Evolutionary conservation across 1,140 invertebrate genomes (phyloP), one percentile per base, ranked within the genome.

Genomic region (Drosophila nasuta): DNA sequence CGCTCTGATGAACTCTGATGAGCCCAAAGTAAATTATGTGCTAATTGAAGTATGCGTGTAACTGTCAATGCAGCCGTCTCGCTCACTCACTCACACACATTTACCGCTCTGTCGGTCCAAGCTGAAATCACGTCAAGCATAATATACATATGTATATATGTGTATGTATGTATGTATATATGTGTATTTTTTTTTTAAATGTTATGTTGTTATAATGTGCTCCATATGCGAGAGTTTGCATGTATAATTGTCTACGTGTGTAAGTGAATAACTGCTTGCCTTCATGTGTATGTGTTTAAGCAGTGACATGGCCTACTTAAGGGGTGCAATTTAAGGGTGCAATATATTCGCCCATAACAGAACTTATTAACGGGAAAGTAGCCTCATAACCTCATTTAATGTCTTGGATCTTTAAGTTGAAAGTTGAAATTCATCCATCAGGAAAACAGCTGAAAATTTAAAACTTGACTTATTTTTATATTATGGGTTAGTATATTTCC

Each of bases 1-100:
- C 82, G 83, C 82, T 67, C 69, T 88, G 83, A 87, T 82, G 82
- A 87, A 86, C 79, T 87, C 79, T 87, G 79, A 82, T 87, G 82
- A 87, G 83, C 54, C 72, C 65, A 66, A 82, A 82, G 82, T 87
- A 82, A 87, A 88, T 87, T 79, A 88, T 87, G 68, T 88, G 82
- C 83, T 87, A 88, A 88, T 87, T 87, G 82, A 87, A 87, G 79
- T 87, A 73, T 82, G 76, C 72, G 71, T 76, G 54, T 49, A 65
- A 65, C 70, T 57, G 41, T 56, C 38, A 35, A 13, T 54, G 63
- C 63, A 38, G 8, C 65, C 10, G n/a, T 59, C 54, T 58, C 45
- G 2, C 28, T 35, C 28, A 15, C 57, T 28, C 10, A 8, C 62
- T 25, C n/a, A 4, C 8, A 17, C 43, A 15, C 28, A n/a, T 5